Evolutionary conservation across 1,140 invertebrate genomes (phyloP), one percentile per base, ranked within the genome.

Genomic region (Drosophila burlai): DNA sequence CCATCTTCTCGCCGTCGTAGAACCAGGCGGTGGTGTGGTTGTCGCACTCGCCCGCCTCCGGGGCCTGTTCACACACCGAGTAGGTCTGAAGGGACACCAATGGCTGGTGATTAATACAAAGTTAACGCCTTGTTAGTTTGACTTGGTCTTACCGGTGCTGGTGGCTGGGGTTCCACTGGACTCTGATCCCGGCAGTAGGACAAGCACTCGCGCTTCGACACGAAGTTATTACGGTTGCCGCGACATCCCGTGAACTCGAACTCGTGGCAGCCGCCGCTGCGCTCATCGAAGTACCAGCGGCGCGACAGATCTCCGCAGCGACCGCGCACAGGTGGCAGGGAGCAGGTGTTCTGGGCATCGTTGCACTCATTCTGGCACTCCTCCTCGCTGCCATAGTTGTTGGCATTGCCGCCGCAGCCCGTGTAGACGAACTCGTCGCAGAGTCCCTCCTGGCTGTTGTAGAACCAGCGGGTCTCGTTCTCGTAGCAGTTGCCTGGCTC

Each of bases 371-470:
- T 94, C 73, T 97, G 95, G 93, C 98, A 99, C 81, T 97, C 95
- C 45, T 97, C 95, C 43, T 95, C 93, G 21, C 94, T 94, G 45
- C 95, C 94, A 94, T 98, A 99, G 81, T 97, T 96, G 92, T 99
- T 99, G 59, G 94, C 94, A 92, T 99, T 99, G 47, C 97, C 97
- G 13, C 95, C 95, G 85, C 97, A 98, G 50, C 97, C 97, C 1
- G 96, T 95, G 81, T 97, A 99, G 6, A 94, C 93, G 93, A 99
- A 99, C 74, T 95, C 94, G 65, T 96, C 95, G 92, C 98, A 99
- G 16, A 95, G 94, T 34, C 97, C 97, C 43, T 96, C 94, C 38
- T 93, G 79, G 21, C 94, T 94, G 90, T 98, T 96, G 92, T 98
- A 99, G 92, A 95, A 96, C 96, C 96, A 99, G 57, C 95, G 95